These are phyloP conservation scores for Holcopasites calliopsidis DNA, from an alignment of 1,140 invertebrate species.

Conservation along the genomic window DNA sequence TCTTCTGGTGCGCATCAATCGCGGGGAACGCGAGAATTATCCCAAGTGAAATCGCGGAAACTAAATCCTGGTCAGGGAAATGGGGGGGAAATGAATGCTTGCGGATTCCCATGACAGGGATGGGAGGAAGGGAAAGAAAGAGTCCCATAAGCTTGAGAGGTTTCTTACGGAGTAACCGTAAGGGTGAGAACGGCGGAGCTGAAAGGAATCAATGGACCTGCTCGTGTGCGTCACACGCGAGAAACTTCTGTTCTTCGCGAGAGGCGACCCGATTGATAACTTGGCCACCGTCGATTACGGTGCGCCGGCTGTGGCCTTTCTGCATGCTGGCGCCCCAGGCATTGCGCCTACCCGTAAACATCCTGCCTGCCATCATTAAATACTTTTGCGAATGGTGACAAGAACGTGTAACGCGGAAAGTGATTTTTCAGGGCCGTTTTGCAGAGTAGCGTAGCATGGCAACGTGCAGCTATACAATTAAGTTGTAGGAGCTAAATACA, in stretches of 20 bases:
- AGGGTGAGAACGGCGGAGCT: constrained; percentile 20
- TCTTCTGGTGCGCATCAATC: constrained; percentile 38
- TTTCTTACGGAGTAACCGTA: constrained; percentile 43
- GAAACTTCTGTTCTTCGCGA: constrained; percentile 45
- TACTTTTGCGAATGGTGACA: too few relatives aligned
- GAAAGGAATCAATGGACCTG: constrained; percentile 34
- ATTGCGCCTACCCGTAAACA: constrained; percentile 38
- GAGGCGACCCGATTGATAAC: constrained; percentile 58
- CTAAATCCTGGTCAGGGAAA: constrained; percentile 2
- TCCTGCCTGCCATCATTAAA: constrained; percentile 2
- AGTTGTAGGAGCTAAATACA: background rate
- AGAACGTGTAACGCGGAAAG: too few relatives aligned
- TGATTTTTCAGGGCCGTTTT: too few relatives aligned
- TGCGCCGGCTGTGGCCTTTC: constrained; percentile 4
- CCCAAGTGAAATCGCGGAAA: constrained; percentile 27
- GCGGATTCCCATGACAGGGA: constrained; percentile 8
- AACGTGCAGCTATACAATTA: background rate
- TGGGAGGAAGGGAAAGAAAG: background rate
- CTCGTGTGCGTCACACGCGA: background rate
- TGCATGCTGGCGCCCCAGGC: constrained; percentile 29
- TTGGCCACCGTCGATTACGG: constrained; percentile 54
- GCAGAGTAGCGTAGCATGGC: background rate
- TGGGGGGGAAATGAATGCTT: constrained; percentile 57
- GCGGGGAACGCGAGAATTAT: constrained; percentile 23
- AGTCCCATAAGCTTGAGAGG: constrained; percentile 56